Evolutionary conservation across 2,113 vertebrate genomes (phyloP).

Genomic region (Crotophaga sulcirostris): DNA sequence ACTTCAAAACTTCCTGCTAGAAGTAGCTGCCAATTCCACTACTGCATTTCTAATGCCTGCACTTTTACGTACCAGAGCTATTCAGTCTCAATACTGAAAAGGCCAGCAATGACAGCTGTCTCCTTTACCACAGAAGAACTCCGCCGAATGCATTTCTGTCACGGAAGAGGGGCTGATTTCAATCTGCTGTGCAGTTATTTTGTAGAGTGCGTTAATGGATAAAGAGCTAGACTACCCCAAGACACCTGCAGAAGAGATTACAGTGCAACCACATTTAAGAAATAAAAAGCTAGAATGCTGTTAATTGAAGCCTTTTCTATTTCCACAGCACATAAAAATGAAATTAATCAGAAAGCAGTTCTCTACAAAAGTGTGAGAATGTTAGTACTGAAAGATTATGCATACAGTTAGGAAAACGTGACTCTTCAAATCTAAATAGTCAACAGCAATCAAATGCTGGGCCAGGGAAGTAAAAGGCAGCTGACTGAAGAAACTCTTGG

Average conservation of each 20-base stretch:
- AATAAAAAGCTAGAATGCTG: background rate
- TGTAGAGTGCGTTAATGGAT: background rate
- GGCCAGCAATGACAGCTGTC: constrained; percentile 59
- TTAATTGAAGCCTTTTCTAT: background rate
- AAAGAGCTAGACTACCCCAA: background rate
- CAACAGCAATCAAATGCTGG: background rate
- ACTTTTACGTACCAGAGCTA: background rate
- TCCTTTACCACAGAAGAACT: constrained; percentile 1
- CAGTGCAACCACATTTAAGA: background rate
- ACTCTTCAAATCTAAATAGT: background rate
- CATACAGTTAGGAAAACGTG: background rate
- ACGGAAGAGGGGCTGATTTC: background rate
- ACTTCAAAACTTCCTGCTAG: constrained; percentile 23
- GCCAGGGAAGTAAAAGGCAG: background rate
- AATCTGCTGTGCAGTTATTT: background rate
- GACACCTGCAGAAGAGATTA: background rate
- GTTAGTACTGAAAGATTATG: background rate
- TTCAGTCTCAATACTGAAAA: background rate
- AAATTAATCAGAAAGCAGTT: background rate
- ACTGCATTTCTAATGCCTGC: background rate
- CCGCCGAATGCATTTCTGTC: constrained; percentile 18
- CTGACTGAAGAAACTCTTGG: background rate
- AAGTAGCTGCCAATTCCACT: constrained; percentile 32
- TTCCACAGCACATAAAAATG: background rate
- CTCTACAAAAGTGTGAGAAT: background rate